phyloP scores from a whole-genome alignment of 2,888 invertebrate genomes.

The Sminthurinus aureus region DNA sequence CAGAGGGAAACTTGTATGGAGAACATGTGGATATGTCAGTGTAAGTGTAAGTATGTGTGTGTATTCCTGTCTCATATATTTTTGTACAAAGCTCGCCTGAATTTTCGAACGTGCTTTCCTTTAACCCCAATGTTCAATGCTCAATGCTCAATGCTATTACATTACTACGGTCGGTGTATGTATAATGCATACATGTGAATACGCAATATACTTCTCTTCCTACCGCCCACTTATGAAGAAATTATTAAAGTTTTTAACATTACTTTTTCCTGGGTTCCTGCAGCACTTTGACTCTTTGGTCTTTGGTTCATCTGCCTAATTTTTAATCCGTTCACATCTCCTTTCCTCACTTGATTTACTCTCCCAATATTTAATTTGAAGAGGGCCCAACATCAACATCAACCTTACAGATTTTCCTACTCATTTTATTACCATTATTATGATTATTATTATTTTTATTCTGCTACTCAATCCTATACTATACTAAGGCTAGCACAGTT shows the following conservation, averaged over 20 bases:
- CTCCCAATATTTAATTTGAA: neutral
- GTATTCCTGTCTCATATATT: neutral
- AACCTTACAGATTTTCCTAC: too few relatives aligned
- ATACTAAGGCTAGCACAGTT: too few relatives aligned
- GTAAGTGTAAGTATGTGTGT: neutral
- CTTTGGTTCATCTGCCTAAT: neutral
- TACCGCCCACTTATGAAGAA: neutral
- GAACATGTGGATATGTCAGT: slow-evolving; percentile 4
- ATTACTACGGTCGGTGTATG: neutral
- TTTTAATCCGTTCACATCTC: neutral
- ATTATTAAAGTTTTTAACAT: slow-evolving; percentile 37
- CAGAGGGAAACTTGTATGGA: neutral
- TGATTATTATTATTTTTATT: too few relatives aligned
- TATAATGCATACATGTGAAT: too few relatives aligned
- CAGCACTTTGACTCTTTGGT: neutral
- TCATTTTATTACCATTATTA: too few relatives aligned
- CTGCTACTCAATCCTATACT: too few relatives aligned
- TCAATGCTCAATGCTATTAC: neutral
- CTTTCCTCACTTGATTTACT: neutral
- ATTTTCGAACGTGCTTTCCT: neutral
- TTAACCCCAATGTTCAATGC: neutral
- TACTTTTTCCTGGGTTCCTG: slow-evolving; percentile 30
- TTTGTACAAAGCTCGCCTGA: neutral
- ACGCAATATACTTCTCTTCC: neutral
- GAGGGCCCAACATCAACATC: too few relatives aligned